Conservation (phyloP, 2,113 vertebrate genomes). For the Oryzias melastigma region DNA sequence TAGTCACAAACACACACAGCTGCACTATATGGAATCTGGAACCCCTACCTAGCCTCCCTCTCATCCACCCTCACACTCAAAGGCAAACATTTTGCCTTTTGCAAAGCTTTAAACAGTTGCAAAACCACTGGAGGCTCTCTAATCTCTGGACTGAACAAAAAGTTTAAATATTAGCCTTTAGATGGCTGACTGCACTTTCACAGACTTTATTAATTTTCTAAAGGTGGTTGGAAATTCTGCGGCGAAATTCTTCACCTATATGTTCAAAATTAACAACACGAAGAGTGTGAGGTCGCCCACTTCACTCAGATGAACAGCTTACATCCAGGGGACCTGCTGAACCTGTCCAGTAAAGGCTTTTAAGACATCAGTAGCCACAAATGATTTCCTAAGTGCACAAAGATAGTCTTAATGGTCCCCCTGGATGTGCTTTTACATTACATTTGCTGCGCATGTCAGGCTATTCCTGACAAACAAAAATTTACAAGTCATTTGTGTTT, state of each 20-base stretch:
- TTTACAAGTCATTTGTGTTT: neutral
- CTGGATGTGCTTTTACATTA: slow-evolving; percentile 23
- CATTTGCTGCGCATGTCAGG: slow-evolving; percentile 8
- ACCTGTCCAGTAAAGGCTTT: slow-evolving; percentile 45
- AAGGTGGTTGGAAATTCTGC: slow-evolving; percentile 5
- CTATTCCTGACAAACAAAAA: neutral
- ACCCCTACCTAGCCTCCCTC: neutral
- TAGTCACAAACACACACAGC: neutral
- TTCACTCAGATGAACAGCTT: slow-evolving; percentile 16
- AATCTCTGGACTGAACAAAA: no score
- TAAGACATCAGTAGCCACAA: slow-evolving; percentile 39
- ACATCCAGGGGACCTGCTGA: slow-evolving; percentile 4
- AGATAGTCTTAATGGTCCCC: slow-evolving; percentile 21
- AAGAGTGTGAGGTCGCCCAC: slow-evolving; percentile 5
- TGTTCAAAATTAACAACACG: slow-evolving; percentile 1
- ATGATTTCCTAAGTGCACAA: slow-evolving; percentile 43
- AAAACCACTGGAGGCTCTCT: no score
- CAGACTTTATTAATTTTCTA: slow-evolving; percentile 35
- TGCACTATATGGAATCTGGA: neutral
- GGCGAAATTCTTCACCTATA: slow-evolving; percentile 20
- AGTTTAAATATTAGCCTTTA: slow-evolving; percentile 15
- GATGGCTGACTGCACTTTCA: slow-evolving; percentile 35
- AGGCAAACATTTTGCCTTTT: slow-evolving; percentile 11
- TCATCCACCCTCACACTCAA: slow-evolving; percentile 5
- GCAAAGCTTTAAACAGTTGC: slow-evolving; percentile 12